A percentile compares a stretch with the other conserved stretches of the same genome.
These are phyloP conservation scores for Neodiprion lecontei DNA, from an alignment of 1,140 invertebrate genomes.

Conservation along the genomic window DNA sequence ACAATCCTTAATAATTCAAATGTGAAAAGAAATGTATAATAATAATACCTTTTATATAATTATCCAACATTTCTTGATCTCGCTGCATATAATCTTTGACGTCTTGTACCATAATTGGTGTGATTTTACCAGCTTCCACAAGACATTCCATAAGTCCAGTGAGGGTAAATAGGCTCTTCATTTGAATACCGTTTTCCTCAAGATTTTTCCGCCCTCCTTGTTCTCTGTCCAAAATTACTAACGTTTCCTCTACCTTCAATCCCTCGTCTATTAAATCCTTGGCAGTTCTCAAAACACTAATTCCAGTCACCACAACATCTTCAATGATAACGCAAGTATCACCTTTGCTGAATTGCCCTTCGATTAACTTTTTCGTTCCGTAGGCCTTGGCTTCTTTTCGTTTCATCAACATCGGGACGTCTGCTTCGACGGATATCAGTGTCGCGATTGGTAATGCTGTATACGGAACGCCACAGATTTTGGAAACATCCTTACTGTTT, in stretches of 20 bases:
- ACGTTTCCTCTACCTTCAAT: constrained; percentile 73
- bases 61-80: constrained; percentile 41
- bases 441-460: constrained; percentile 95
- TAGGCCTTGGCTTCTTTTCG: constrained; percentile 92
- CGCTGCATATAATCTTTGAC: constrained; percentile 71
- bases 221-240: constrained; percentile 91
- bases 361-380: constrained; percentile 95
- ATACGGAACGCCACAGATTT: constrained; percentile 96
- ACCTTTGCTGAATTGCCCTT: constrained; percentile 83
- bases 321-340: constrained; percentile 92
- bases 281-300: constrained; percentile 91
- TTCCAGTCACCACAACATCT: constrained; percentile 95
- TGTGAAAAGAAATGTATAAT: no score
- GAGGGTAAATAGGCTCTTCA: constrained; percentile 75
- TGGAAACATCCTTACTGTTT: constrained; percentile 63
- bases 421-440: constrained; percentile 74
- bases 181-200: constrained; percentile 71
- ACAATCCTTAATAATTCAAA: no score
- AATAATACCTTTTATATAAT: not conserved
- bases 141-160: constrained; percentile 74
- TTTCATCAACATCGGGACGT: constrained; percentile 88
- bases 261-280: constrained; percentile 77
- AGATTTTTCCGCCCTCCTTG: constrained; percentile 88
- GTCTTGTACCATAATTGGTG: constrained; percentile 62
- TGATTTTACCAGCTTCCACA: constrained; percentile 69